phyloP scores from a whole-genome alignment of 2,888 invertebrate species.

The Ophion ellenae region DNA sequence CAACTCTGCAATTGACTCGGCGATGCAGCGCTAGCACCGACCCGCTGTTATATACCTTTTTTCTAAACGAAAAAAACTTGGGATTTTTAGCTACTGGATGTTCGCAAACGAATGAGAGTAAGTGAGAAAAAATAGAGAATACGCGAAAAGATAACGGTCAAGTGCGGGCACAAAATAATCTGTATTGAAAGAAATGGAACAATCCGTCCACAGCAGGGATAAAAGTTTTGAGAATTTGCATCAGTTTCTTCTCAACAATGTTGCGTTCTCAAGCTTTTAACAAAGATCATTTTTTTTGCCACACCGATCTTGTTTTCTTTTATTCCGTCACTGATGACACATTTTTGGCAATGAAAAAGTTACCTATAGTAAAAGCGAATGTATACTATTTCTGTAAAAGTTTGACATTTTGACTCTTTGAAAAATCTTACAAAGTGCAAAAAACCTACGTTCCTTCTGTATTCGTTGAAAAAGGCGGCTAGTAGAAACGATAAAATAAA shows the following conservation, averaged over 20 bases:
- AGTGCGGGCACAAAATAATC: conserved; percentile 25
- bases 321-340: neutral
- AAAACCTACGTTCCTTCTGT: neutral
- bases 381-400: neutral
- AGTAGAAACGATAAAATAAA: conserved; percentile 39
- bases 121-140: neutral
- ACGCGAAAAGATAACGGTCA: neutral
- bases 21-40: conserved; percentile 34
- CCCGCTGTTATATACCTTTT: conserved; percentile 40
- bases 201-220: conserved; percentile 61
- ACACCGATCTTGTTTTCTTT: conserved; percentile 9
- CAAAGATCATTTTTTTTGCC: neutral
- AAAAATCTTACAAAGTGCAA: neutral
- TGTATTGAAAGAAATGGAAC: conserved; percentile 51
- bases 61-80: conserved; percentile 11
- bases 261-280: neutral
- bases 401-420: neutral
- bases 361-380: neutral
- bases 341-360: neutral
- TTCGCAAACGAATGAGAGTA: neutral
- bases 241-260: conserved; percentile 36
- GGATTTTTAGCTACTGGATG: conserved; percentile 26
- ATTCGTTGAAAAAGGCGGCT: neutral
- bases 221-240: conserved; percentile 53
- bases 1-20: conserved; percentile 61